These are phyloP conservation scores for Phortica variegata DNA, from an alignment of 1,140 invertebrate species.

Conservation along the genomic window DNA sequence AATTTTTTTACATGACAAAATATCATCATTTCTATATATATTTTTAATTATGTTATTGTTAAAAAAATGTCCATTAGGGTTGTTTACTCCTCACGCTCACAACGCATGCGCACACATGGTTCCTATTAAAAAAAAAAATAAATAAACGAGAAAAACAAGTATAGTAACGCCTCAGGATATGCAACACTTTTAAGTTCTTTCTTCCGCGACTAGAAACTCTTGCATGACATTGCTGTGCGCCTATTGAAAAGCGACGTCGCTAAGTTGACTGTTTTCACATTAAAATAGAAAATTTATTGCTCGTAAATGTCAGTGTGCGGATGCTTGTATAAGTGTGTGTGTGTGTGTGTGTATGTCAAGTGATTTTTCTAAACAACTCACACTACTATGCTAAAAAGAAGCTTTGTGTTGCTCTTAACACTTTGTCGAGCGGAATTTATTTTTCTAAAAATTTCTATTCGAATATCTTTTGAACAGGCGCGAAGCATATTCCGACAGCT, in stretches of 20 bases:
- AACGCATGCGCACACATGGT: constrained; percentile 24
- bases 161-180: too few relatives aligned
- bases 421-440: constrained; percentile 17
- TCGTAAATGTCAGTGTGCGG: constrained; percentile 10
- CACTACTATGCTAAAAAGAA: not conserved
- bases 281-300: constrained; percentile 53
- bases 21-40: too few relatives aligned
- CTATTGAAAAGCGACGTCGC: constrained; percentile 46
- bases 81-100: too few relatives aligned
- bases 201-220: too few relatives aligned
- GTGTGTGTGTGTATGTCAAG: too few relatives aligned
- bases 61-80: too few relatives aligned
- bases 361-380: constrained; percentile 32
- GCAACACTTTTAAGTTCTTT: too few relatives aligned
- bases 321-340: not conserved
- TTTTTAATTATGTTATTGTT: too few relatives aligned
- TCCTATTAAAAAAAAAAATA: constrained; percentile 16
- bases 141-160: too few relatives aligned
- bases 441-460: constrained; percentile 55
- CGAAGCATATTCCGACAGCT: constrained; percentile 23
- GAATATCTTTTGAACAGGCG: constrained; percentile 52
- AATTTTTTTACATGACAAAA: too few relatives aligned
- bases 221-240: constrained; percentile 25
- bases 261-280: constrained; percentile 56
- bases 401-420: too few relatives aligned